A percentile compares a stretch with the other conserved stretches of the same genome.
Conservation (phyloP, 2,888 invertebrate species). For the Idaea aversata region DNA sequence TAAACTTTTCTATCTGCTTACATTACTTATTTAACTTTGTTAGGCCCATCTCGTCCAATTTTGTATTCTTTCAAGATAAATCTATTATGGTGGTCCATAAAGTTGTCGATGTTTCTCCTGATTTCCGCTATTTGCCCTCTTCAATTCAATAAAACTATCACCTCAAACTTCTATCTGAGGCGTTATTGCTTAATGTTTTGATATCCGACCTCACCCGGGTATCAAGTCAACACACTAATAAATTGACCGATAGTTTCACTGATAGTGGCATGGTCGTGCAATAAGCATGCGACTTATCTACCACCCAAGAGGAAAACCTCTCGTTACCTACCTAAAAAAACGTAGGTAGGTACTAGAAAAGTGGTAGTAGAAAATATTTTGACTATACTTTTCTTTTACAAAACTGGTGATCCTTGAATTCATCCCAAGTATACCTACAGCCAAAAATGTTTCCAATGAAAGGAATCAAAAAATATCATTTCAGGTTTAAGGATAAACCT, state of each 20-base stretch:
- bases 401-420: too few relatives aligned
- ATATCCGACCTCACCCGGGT: background rate
- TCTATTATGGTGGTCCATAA: background rate
- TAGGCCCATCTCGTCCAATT: too few relatives aligned
- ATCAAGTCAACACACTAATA: background rate
- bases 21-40: background rate
- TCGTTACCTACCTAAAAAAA: too few relatives aligned
- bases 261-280: background rate
- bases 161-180: background rate
- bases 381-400: too few relatives aligned
- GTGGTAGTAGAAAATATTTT: too few relatives aligned
- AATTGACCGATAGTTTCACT: background rate
- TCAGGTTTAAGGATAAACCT: too few relatives aligned
- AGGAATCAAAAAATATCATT: too few relatives aligned
- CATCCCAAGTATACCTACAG: too few relatives aligned
- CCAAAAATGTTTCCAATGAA: too few relatives aligned
- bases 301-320: background rate
- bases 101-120: background rate
- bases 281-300: background rate
- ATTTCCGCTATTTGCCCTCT: background rate
- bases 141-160: background rate
- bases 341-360: too few relatives aligned
- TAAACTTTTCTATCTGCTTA: background rate
- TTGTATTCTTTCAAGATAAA: background rate
- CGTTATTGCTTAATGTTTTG: background rate